Base-by-base conservation (phyloP, 2,888 invertebrate species). In the Drosophila infuscata region DNA sequence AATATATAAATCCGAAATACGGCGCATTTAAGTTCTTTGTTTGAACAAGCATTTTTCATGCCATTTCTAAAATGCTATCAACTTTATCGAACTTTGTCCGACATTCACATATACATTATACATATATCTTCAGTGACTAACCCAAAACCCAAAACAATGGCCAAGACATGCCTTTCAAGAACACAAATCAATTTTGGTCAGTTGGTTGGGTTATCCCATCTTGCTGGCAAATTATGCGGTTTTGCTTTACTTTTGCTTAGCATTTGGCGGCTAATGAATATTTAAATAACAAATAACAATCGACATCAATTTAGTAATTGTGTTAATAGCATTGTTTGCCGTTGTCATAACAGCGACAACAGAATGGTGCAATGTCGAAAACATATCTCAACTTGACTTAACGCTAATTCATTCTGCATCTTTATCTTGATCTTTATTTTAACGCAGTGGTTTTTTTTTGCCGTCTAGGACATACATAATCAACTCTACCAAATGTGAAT, bases 321-420 rank as follows among this genome's bases (percentile, higher is more conserved):
- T 64, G 82, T 67, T 79, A 82, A 82, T 79, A 64, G 67, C 64
- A 71, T 76, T 79, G 77, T 82, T 52, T 57, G 53, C 17, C 62
- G 82, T 82, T 48, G 63, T 60, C 63, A 64, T 64, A 64, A 36
- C 61, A 48, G 48, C 62, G 25, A 8, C 11, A 30, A 30, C 41
- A 25, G 17, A 38, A 54, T 53, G 35, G 30, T 25, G 32, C 54
- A 61, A 32, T 30, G 41, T 32, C 4, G 41, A 32, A 56, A 43
- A 29, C 35, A 43, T 35, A 58, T 9, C 59, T 41, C 41, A 57
- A 57, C 41, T 57, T 43, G 57, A 43, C 32, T 57, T 32, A 32
- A 43, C 15, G 41, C 57, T 57, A 43, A 57, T 57, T 43, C 41
- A 25, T 25, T 43, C 57, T 20, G 57, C 57, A 57, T 57, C 41